Evolutionary conservation across 2,797 vertebrate genomes (phyloP).

Genomic region (Spea hammondii): DNA sequence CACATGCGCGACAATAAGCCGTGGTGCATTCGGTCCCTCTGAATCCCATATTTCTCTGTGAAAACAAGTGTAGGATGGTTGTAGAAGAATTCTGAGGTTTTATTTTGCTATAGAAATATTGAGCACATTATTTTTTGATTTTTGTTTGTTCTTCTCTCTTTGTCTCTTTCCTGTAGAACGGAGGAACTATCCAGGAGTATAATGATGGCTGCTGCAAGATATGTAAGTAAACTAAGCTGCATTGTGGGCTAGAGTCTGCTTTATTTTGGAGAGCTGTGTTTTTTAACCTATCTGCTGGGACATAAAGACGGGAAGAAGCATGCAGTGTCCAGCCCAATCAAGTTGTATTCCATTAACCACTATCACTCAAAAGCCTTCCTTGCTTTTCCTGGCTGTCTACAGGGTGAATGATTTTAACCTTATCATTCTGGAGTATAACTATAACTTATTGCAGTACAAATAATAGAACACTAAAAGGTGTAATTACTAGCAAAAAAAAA

Average conservation of each 20-base stretch:
- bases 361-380: constrained; percentile 58
- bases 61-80: too few species aligned
- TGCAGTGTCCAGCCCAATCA: constrained; percentile 60
- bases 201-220: constrained; percentile 96
- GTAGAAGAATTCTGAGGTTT: too few species aligned
- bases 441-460: neutral
- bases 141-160: constrained; percentile 55
- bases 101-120: neutral
- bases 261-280: constrained; percentile 61
- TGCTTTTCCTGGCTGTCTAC: constrained; percentile 66
- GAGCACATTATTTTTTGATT: constrained; percentile 62
- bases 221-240: constrained; percentile 81
- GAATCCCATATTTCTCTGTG: too few species aligned
- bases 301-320: constrained; percentile 63
- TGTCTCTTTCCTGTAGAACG: constrained; percentile 76
- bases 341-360: constrained; percentile 56
- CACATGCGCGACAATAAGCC: too few species aligned
- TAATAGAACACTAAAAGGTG: too few species aligned
- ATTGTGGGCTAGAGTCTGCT: constrained; percentile 61
- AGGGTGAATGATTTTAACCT: constrained; percentile 60
- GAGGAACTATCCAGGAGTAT: constrained; percentile 86
- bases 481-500: too few species aligned
- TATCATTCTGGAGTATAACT: constrained; percentile 66
- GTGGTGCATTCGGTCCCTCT: too few species aligned
- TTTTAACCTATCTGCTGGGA: constrained; percentile 63